Evolutionary conservation across 2,888 invertebrate genomes (phyloP), one percentile per base, ranked within the genome.

Genomic region (Eucera pruinosa): DNA sequence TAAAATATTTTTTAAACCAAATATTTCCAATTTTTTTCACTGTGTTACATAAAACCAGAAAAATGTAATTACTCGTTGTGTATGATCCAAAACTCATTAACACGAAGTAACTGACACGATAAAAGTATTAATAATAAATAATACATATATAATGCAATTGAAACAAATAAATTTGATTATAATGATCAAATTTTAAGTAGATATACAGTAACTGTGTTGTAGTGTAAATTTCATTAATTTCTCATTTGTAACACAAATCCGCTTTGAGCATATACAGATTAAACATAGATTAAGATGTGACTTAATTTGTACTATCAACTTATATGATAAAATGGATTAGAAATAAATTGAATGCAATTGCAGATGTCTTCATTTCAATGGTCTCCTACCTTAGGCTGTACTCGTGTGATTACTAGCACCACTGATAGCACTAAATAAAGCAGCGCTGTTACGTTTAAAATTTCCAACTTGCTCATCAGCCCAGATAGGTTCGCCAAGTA

Each of bases 391-490:
- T 94, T 94, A 96, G 90, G 96, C 97, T 88, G 95, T 96, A 93
- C 97, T 97, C 66, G 96, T 96, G 87, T 96, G 96, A 86, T 95
- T 94, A 89, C 96, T 96, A 45, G 96, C 96, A 75, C 97, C 97
- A 86, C 96, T 96, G 86, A 97, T 96, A 41, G 96, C 96, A 92
- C 95, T 95, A 88, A 96, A 96, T 69, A 96, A 94, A 70, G 96
- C 96, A 91, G 95, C 94, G 91, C 95, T 96, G 81, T 97, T 97
- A 84, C 97, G 95, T 87, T 96, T 95, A 86, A 95, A 95, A 86
- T 94, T 94, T 66, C 94, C 94, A 41, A 94, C 94, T 65, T 94
- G 94, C 58, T 94, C 94, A 78, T 94, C 94, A 0, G 94, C 94
- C 94, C 94, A 94, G 57, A 97, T 93, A 0, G 96, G 95, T 89